Evolutionary conservation across 2,113 vertebrate genomes (phyloP).

Genomic region (Indicator maculatus): DNA sequence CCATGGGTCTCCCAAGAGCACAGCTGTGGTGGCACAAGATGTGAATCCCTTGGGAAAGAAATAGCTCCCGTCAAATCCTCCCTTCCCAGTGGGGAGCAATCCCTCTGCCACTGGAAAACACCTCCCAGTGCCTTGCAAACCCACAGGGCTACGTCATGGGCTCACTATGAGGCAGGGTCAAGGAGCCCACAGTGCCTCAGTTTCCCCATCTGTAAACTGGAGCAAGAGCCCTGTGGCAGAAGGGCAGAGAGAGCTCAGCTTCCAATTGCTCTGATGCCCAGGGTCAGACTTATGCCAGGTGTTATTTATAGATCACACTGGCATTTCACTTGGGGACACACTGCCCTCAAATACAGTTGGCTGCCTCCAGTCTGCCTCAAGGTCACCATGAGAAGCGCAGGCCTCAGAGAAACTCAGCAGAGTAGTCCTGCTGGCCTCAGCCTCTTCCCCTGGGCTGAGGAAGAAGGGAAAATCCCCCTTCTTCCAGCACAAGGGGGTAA

Average conservation of each 20-base stretch:
- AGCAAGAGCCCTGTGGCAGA: neutral
- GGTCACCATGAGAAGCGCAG: neutral
- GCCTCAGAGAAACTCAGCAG: fast-evolving
- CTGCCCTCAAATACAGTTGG: neutral
- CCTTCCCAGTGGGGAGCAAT: neutral
- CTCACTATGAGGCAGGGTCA: neutral
- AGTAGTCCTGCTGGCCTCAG: neutral
- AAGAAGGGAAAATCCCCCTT: neutral
- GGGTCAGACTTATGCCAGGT: neutral
- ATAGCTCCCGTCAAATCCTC: neutral
- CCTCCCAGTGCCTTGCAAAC: neutral
- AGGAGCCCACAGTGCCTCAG: neutral
- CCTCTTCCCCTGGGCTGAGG: neutral
- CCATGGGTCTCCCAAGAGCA: neutral
- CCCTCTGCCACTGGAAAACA: neutral
- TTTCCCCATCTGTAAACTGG: neutral
- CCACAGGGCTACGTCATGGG: fast-evolving
- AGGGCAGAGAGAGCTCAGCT: neutral
- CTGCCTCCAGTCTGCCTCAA: neutral
- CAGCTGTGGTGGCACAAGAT: neutral
- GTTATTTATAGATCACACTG: neutral
- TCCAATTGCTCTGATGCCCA: fast-evolving
- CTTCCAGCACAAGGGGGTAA: fast-evolving
- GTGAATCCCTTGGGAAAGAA: neutral
- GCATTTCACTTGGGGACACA: neutral